Evolutionary conservation across 2,888 invertebrate genomes (phyloP).

Genomic region (Eristalinus sepulchralis): DNA sequence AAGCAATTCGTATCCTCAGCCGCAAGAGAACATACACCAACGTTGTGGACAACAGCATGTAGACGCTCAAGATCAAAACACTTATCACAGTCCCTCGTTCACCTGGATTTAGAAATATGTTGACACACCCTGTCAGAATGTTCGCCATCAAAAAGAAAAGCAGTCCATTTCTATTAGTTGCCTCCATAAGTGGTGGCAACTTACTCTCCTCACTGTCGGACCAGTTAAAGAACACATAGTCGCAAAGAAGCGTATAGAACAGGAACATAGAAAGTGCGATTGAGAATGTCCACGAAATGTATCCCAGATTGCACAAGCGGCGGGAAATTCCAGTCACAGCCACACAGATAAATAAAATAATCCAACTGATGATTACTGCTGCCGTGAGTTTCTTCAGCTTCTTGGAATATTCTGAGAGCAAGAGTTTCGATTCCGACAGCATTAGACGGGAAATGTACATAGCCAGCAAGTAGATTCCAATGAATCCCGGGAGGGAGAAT

Average conservation of each 20-base stretch:
- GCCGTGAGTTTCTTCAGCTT: slow-evolving; percentile 74
- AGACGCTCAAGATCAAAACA: slow-evolving; percentile 83
- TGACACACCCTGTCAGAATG: slow-evolving; percentile 91
- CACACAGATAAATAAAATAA: slow-evolving; percentile 81
- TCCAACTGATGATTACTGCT: slow-evolving; percentile 79
- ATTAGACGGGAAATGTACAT: slow-evolving; percentile 84
- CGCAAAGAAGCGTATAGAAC: slow-evolving; percentile 83
- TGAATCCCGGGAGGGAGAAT: slow-evolving; percentile 91
- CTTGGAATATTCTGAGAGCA: slow-evolving; percentile 72
- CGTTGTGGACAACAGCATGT: slow-evolving; percentile 82
- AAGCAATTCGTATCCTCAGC: slow-evolving; percentile 75
- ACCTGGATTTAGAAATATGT: slow-evolving; percentile 86
- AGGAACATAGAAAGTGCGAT: slow-evolving; percentile 84
- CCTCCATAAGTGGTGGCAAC: slow-evolving; percentile 84
- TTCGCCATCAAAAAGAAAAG: slow-evolving; percentile 92
- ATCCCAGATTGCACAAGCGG: slow-evolving; percentile 91
- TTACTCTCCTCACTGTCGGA: slow-evolving; percentile 74
- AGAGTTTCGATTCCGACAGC: slow-evolving; percentile 77
- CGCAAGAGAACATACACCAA: slow-evolving; percentile 75
- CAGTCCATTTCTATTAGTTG: slow-evolving; percentile 91
- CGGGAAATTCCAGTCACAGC: slow-evolving; percentile 86
- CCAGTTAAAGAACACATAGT: slow-evolving; percentile 47
- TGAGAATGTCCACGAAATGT: slow-evolving; percentile 89
- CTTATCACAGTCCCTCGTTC: slow-evolving; percentile 80
- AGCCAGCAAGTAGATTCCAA: slow-evolving; percentile 90